Conservation (phyloP, 2,888 invertebrate species). For the Brassicogethes aeneus region DNA sequence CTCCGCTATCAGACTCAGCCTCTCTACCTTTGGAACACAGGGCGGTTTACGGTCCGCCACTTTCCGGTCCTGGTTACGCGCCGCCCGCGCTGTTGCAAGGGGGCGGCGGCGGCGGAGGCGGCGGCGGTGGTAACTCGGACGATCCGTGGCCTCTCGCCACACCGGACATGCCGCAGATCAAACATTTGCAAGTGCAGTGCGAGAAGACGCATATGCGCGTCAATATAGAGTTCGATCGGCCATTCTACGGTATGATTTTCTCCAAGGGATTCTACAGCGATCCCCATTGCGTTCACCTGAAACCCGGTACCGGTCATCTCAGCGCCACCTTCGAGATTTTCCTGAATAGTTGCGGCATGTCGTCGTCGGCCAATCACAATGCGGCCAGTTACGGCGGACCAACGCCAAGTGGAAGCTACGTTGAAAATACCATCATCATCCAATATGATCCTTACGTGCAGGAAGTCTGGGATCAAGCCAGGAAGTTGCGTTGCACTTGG, state of each 20-base stretch:
- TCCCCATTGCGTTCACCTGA: constrained; percentile 82
- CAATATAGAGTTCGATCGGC: constrained; percentile 89
- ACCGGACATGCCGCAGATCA: constrained; percentile 88
- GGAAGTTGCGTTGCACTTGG: constrained; percentile 89
- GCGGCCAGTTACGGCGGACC: constrained; percentile 75
- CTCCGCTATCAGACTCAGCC: constrained; percentile 69
- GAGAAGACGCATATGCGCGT: constrained; percentile 94
- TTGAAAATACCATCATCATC: constrained; percentile 90
- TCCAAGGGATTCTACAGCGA: constrained; percentile 92
- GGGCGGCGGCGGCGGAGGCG: constrained; percentile 37
- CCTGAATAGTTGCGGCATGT: constrained; percentile 89
- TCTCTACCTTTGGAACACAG: constrained; percentile 74
- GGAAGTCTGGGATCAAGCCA: constrained; percentile 92
- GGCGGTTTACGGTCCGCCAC: constrained; percentile 63
- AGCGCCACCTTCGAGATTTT: constrained; percentile 91
- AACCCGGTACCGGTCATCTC: constrained; percentile 82
- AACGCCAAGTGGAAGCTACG: constrained; percentile 86
- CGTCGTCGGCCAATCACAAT: constrained; percentile 84
- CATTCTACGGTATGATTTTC: constrained; percentile 94
- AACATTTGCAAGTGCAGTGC: constrained; percentile 88
- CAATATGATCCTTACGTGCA: constrained; percentile 93
- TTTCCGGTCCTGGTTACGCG: constrained; percentile 40
- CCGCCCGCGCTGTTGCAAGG: constrained; percentile 35
- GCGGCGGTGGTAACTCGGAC: constrained; percentile 44
- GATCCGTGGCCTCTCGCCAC: constrained; percentile 85